These are phyloP conservation scores for Phyto melanocephala DNA, from an alignment of 2,888 invertebrate species.

Conservation along the genomic window DNA sequence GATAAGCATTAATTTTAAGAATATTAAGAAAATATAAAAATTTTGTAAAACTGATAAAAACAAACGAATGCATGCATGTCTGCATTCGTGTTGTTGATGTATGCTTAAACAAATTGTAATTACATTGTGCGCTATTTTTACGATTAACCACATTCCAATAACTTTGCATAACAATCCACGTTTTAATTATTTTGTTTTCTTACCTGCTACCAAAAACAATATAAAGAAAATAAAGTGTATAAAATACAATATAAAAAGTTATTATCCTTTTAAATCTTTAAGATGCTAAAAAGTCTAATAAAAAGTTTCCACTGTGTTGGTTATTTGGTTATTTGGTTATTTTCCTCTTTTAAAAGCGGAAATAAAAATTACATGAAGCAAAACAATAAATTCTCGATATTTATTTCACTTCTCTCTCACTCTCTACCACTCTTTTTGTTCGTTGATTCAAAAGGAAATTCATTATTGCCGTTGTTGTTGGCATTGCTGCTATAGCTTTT, in stretches of 20 bases:
- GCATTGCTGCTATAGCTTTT: slow-evolving; percentile 3
- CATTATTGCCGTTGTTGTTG: slow-evolving; percentile 33
- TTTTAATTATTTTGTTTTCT: too few relatives aligned
- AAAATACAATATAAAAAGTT: not conserved
- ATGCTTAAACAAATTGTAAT: too few relatives aligned
- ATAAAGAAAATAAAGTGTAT: not conserved
- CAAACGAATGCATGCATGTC: too few relatives aligned
- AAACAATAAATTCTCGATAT: slow-evolving; percentile 48
- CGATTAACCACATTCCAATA: not conserved
- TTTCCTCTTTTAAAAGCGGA: not conserved
- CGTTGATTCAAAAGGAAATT: slow-evolving; percentile 36
- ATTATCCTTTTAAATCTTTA: slow-evolving; percentile 3
- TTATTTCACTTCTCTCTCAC: not conserved
- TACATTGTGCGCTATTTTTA: too few relatives aligned
- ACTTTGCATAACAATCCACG: not conserved
- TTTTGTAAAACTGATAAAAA: too few relatives aligned
- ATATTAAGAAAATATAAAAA: too few relatives aligned
- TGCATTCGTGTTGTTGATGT: too few relatives aligned
- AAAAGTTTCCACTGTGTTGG: not conserved
- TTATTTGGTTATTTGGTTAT: too few relatives aligned
- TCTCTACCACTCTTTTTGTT: not conserved
- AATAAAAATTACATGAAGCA: slow-evolving; percentile 35
- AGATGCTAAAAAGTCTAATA: slow-evolving; percentile 7
- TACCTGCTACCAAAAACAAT: not conserved
- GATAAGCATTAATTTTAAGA: too few relatives aligned